Conservation (phyloP, 2,888 invertebrate genomes). For the Machimus rusticus region DNA sequence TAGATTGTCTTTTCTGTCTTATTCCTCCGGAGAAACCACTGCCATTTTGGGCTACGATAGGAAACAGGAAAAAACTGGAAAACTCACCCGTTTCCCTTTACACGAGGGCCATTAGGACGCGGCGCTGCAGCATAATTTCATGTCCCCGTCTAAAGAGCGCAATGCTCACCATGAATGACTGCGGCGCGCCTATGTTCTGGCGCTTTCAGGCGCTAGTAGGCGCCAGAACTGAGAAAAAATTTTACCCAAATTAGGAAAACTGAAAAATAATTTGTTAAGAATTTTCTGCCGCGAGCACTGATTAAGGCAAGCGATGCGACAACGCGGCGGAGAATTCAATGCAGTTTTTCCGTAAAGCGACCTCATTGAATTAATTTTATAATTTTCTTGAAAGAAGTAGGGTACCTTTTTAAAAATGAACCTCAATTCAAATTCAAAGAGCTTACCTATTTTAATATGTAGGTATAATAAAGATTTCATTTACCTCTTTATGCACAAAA, state of each 20-base stretch:
- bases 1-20: neutral
- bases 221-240: slow-evolving; percentile 17
- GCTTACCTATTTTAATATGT: neutral
- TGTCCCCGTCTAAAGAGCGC: neutral
- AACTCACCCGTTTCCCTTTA: slow-evolving; percentile 8
- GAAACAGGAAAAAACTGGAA: neutral
- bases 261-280: slow-evolving; percentile 23
- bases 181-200: neutral
- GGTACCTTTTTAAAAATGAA: neutral
- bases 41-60: neutral
- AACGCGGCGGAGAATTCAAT: neutral
- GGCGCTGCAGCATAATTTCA: neutral
- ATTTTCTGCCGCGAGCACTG: neutral
- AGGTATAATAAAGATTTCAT: neutral
- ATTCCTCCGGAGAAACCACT: neutral
- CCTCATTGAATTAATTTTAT: neutral
- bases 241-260: slow-evolving; percentile 20
- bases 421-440: neutral
- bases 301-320: slow-evolving; percentile 16
- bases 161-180: neutral
- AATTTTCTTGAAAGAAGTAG: neutral
- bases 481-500: too few relatives aligned
- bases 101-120: neutral
- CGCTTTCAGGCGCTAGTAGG: slow-evolving; percentile 18
- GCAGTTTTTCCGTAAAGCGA: neutral